phyloP scores from a whole-genome alignment of 2,113 vertebrate species.

The Dicaeum eximium region DNA sequence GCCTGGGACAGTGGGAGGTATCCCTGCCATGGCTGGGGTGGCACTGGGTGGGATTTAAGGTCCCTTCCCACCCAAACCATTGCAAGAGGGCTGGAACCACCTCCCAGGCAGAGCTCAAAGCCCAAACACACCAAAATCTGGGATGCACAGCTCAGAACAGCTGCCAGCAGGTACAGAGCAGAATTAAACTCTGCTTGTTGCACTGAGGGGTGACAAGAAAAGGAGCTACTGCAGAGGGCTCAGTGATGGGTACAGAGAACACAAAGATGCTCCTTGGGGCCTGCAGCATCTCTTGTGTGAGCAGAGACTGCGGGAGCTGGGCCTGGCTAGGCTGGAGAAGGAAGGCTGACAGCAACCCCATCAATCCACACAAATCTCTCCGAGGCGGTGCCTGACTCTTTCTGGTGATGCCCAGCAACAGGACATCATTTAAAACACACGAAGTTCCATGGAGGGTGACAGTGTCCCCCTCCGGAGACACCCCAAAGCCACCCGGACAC shows the following conservation, averaged over 20 bases:
- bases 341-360: neutral
- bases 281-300: rapidly evolving
- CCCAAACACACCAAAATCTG: neutral
- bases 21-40: neutral
- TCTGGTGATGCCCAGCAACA: neutral
- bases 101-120: neutral
- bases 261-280: too few species aligned
- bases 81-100: neutral
- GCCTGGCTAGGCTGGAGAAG: neutral
- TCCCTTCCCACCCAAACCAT: neutral
- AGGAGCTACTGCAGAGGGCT: neutral
- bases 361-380: neutral
- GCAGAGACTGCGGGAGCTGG: neutral
- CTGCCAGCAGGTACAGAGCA: neutral
- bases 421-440: neutral
- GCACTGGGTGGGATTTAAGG: rapidly evolving
- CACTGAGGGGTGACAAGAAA: neutral
- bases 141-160: neutral
- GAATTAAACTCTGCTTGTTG: rapidly evolving
- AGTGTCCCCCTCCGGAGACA: neutral
- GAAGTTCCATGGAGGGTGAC: neutral
- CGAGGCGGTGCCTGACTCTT: neutral
- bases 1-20: rapidly evolving
- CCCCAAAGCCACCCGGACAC: neutral
- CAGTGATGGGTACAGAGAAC: neutral